Conservation (phyloP, 2,113 vertebrate genomes). For the Pseudopipra pipra region DNA sequence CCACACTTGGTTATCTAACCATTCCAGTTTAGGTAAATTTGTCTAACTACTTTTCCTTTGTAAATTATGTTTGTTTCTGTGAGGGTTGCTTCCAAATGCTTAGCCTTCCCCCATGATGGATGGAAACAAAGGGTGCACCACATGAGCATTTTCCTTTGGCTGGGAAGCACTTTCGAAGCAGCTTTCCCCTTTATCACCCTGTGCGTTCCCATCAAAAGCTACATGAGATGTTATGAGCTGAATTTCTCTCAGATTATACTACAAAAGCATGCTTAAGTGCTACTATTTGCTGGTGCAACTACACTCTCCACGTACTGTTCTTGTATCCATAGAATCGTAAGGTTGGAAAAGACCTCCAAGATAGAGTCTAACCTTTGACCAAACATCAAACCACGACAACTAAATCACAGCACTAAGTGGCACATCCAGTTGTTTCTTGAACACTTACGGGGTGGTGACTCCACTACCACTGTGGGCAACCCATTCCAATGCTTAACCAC, state of each 20-base stretch:
- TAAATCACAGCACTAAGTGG: background rate
- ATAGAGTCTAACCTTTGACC: background rate
- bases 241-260: background rate
- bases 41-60: background rate
- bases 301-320: fast-evolving
- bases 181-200: background rate
- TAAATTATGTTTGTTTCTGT: background rate
- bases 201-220: background rate
- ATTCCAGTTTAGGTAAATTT: background rate
- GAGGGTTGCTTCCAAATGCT: background rate
- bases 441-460: background rate
- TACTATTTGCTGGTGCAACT: background rate
- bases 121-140: background rate
- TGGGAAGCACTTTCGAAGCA: fast-evolving
- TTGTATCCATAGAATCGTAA: background rate
- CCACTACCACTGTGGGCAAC: background rate
- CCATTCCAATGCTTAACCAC: background rate
- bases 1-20: fast-evolving
- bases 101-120: fast-evolving
- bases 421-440: background rate
- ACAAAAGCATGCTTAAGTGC: background rate
- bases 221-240: background rate
- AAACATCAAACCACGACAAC: background rate
- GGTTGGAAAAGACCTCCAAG: background rate
- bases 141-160: fast-evolving